A percentile compares a stretch with the other conserved stretches of the same genome.
Evolutionary conservation across 2,797 vertebrate genomes (phyloP).

Genomic region (Argentina silus): DNA sequence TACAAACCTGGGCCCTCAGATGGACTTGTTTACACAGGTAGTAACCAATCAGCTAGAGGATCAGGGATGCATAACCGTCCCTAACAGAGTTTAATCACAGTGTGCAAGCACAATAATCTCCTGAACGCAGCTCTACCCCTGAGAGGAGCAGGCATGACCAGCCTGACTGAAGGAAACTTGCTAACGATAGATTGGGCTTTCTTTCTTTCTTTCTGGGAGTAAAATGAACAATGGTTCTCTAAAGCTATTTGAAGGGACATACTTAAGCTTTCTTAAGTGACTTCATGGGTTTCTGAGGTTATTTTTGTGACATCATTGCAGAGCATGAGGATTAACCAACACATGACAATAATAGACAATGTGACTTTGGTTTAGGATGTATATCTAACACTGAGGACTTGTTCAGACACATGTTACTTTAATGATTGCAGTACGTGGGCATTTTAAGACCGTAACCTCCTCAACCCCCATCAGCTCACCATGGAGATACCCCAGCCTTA

Average conservation of each 20-base stretch:
- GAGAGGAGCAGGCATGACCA: slow-evolving; percentile 24
- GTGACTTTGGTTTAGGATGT: slow-evolving; percentile 27
- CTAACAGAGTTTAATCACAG: slow-evolving; percentile 42
- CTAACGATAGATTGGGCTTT: too few species aligned
- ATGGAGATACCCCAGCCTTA: slow-evolving; percentile 9
- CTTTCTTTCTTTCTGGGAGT: background rate
- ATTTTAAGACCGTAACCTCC: slow-evolving; percentile 23
- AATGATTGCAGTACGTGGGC: background rate
- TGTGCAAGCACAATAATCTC: slow-evolving; percentile 47
- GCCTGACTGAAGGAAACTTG: too few species aligned
- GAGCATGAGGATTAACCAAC: slow-evolving; percentile 4
- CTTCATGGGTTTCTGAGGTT: background rate
- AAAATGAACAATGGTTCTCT: background rate
- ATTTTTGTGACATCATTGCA: slow-evolving; percentile 16
- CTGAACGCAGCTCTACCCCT: slow-evolving; percentile 46
- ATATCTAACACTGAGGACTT: slow-evolving; percentile 25
- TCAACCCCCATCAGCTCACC: slow-evolving; percentile 5
- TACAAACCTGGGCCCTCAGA: background rate
- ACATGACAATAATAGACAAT: background rate
- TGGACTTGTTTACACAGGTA: background rate
- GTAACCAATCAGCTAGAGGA: slow-evolving; percentile 30
- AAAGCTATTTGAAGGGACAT: background rate
- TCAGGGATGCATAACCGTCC: slow-evolving; percentile 5
- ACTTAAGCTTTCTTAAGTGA: background rate
- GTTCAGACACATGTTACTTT: background rate